phyloP scores from a whole-genome alignment of 1,140 invertebrate species.

The Orussus abietinus region DNA sequence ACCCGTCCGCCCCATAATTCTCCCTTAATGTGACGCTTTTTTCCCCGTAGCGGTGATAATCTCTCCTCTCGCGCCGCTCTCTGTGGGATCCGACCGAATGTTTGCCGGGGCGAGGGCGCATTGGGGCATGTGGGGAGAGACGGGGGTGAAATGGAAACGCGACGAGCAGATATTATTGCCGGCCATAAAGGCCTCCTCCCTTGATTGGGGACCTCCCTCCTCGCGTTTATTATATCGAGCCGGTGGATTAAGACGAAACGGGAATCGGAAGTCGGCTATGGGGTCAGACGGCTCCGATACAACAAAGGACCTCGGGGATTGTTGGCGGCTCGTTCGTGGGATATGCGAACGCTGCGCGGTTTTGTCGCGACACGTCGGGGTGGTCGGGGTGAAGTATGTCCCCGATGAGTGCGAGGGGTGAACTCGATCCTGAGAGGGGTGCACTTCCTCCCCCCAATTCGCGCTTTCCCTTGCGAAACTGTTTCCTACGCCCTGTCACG shows the following conservation, averaged over 20 bases:
- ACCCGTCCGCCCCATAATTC: conserved; percentile 41
- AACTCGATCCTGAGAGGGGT: no score
- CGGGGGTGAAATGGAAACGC: conserved; percentile 15
- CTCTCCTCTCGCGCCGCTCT: conserved; percentile 23
- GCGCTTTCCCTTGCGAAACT: no score
- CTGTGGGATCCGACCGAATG: conserved; percentile 29
- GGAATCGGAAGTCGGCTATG: conserved; percentile 47
- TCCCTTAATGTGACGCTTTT: conserved; percentile 47
- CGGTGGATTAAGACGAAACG: conserved; percentile 46
- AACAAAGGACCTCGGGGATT: not conserved
- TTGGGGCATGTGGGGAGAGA: not conserved
- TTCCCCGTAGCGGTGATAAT: conserved; percentile 37
- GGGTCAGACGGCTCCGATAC: no score
- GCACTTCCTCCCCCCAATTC: no score
- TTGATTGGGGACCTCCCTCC: conserved; percentile 44
- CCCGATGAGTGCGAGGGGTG: no score
- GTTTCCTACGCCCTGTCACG: no score
- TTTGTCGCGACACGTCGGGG: no score
- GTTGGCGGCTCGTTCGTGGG: not conserved
- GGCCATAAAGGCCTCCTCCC: conserved; percentile 43
- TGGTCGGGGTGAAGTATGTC: no score
- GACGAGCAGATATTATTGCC: conserved; percentile 41
- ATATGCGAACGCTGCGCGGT: no score
- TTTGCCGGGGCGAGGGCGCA: conserved; percentile 13
- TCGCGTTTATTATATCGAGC: conserved; percentile 39